Conservation (phyloP, 1,140 invertebrate species). For the Drosophila rufa region DNA sequence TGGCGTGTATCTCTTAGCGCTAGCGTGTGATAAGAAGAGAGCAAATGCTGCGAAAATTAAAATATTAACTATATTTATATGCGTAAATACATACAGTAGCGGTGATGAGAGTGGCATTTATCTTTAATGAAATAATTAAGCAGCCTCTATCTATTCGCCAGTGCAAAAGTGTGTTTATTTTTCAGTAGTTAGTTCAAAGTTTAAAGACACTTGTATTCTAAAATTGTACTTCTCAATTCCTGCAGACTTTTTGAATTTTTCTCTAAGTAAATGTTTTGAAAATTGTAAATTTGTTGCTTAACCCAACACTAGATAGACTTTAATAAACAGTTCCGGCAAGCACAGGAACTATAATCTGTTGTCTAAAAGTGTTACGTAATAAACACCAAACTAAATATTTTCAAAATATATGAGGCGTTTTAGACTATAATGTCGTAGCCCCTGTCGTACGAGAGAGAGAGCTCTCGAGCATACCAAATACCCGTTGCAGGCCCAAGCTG, state of each 20-base stretch:
- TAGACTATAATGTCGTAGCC: not conserved
- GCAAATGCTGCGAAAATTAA: slow-evolving; percentile 41
- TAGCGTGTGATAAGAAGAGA: slow-evolving; percentile 41
- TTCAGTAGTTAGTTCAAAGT: no score
- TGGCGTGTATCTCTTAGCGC: slow-evolving; percentile 11
- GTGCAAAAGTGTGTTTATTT: no score
- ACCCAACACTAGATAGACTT: no score
- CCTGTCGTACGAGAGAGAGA: slow-evolving; percentile 5
- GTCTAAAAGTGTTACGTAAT: not conserved
- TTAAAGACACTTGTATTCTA: no score
- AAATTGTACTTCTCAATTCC: no score
- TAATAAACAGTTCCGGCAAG: no score
- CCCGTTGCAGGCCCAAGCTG: slow-evolving; percentile 44
- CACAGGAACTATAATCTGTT: no score
- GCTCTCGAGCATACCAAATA: slow-evolving; percentile 12
- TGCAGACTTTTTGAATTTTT: no score
- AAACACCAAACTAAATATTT: not conserved
- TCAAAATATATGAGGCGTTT: not conserved
- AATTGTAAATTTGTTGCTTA: no score
- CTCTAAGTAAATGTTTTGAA: no score
- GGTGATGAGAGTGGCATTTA: not conserved
- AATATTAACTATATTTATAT: slow-evolving; percentile 52
- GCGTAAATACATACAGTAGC: not conserved
- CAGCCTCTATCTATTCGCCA: not conserved
- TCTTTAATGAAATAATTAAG: not conserved